These are phyloP conservation scores for Polia nebulosa DNA, from an alignment of 2,888 invertebrate genomes.

Conservation along the genomic window DNA sequence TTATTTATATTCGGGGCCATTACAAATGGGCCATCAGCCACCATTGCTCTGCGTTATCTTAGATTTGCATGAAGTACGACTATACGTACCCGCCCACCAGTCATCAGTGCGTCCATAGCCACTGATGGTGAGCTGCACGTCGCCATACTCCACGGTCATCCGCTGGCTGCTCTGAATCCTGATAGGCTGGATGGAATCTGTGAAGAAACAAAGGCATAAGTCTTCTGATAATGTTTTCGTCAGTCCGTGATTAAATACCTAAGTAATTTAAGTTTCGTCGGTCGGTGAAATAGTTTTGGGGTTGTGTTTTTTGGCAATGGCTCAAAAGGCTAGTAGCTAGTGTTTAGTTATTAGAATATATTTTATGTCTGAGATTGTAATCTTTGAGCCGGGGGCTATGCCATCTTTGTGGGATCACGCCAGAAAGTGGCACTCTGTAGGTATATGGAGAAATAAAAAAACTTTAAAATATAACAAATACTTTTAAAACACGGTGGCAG, in stretches of 20 bases:
- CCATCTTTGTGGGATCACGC: no score
- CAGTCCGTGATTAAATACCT: neutral
- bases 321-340: no score
- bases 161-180: slow-evolving; percentile 59
- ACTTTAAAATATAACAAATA: no score
- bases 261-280: neutral
- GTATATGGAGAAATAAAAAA: no score
- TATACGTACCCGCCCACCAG: slow-evolving; percentile 54
- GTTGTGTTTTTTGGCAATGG: no score
- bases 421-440: no score
- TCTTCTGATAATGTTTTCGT: neutral
- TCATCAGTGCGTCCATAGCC: slow-evolving; percentile 59
- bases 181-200: slow-evolving; percentile 58
- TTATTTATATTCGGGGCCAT: no score
- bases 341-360: no score
- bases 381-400: no score
- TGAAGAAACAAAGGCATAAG: neutral
- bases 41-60: neutral
- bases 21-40: no score
- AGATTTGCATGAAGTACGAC: neutral
- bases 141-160: slow-evolving; percentile 40
- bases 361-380: no score
- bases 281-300: neutral
- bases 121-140: slow-evolving; percentile 26
- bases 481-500: no score